A percentile compares a stretch with the other conserved stretches of the same genome.
Conservation (phyloP, 2,797 vertebrate species). For the Rhabdomys pumilio region DNA sequence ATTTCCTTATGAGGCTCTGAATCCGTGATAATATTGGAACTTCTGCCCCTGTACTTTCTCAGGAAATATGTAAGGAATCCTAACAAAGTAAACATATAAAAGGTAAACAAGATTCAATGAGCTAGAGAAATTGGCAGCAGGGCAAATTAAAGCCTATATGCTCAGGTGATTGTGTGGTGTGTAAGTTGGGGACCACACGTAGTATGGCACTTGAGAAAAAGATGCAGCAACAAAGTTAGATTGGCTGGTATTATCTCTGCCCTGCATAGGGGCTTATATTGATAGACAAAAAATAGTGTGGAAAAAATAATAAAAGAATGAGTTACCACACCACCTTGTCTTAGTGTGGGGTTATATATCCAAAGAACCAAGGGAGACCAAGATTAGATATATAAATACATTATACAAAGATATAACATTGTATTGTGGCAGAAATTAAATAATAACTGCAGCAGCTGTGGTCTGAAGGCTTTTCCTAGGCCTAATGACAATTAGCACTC, state of each 20-base stretch:
- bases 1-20: neutral
- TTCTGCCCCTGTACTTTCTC: neutral
- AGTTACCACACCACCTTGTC: neutral
- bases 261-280: neutral
- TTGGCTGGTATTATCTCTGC: neutral
- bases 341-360: neutral
- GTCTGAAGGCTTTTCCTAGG: neutral
- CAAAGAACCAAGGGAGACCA: neutral
- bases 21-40: neutral
- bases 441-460: neutral
- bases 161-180: neutral
- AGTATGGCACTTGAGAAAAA: neutral
- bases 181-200: neutral
- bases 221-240: neutral
- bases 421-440: neutral
- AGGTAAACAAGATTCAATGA: neutral
- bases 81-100: neutral
- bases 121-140: neutral
- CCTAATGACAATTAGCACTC: neutral
- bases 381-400: neutral
- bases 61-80: neutral
- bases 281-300: neutral
- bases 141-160: neutral
- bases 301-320: neutral
- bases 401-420: neutral